Evolutionary conservation across 2,888 invertebrate genomes (phyloP).

Genomic region (Megaustenia siamemsis): DNA sequence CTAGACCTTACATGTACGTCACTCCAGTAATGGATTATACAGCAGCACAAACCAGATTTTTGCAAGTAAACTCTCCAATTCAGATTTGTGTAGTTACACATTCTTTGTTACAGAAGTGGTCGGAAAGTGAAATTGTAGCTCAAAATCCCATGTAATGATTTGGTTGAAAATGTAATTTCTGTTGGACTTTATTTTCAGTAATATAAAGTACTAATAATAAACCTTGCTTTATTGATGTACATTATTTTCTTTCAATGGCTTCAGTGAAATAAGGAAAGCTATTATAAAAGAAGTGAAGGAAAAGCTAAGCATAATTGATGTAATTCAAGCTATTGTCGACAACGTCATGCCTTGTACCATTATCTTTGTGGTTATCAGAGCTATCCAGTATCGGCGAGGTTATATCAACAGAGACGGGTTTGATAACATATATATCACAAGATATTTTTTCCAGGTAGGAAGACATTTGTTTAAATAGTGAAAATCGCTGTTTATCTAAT

Average conservation of each 20-base stretch:
- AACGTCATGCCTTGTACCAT: slow-evolving; percentile 64
- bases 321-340: slow-evolving; percentile 58
- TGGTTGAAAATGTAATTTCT: no score
- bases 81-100: no score
- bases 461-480: background rate
- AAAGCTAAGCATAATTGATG: slow-evolving; percentile 57
- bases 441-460: slow-evolving; percentile 61
- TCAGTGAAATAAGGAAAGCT: slow-evolving; percentile 66
- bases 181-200: no score
- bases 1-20: no score
- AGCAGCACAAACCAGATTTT: no score
- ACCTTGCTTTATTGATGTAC: background rate
- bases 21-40: no score
- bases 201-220: background rate
- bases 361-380: slow-evolving; percentile 67
- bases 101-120: no score
- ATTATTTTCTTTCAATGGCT: background rate
- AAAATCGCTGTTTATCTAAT: no score
- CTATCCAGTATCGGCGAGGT: slow-evolving; percentile 56
- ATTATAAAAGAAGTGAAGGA: slow-evolving; percentile 69
- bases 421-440: slow-evolving; percentile 79
- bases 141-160: no score
- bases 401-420: slow-evolving; percentile 74
- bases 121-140: no score
- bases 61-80: no score